phyloP scores from a whole-genome alignment of 1,140 invertebrate species.

The Orchestia grillus region DNA sequence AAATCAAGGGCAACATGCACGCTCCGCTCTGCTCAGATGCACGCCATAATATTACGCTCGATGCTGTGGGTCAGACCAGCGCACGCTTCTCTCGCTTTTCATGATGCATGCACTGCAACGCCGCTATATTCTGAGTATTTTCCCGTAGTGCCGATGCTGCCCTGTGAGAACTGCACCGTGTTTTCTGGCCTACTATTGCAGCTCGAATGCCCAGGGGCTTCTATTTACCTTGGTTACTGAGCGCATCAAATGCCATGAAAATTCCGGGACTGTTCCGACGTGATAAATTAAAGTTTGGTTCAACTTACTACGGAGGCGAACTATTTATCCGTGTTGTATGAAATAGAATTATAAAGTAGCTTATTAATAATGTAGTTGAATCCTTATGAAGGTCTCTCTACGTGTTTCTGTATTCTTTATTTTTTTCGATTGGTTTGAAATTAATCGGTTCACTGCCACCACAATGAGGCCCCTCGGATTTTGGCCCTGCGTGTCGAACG shows the following conservation, averaged over 20 bases:
- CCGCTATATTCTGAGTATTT: not conserved
- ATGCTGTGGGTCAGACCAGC: not conserved
- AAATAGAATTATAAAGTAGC: not conserved
- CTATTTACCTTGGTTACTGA: not conserved
- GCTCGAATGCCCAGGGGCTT: not conserved
- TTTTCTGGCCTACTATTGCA: not conserved
- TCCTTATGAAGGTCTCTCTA: too few relatives aligned
- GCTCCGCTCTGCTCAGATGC: not conserved
- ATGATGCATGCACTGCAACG: not conserved
- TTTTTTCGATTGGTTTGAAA: too few relatives aligned
- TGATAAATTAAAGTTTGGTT: not conserved
- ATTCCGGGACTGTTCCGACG: not conserved
- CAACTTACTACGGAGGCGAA: not conserved
- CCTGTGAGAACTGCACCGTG: not conserved
- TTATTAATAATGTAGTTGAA: too few relatives aligned
- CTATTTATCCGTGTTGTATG: not conserved
- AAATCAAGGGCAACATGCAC: slow-evolving; percentile 48
- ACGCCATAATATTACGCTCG: not conserved
- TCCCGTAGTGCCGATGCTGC: not conserved
- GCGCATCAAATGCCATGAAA: not conserved
- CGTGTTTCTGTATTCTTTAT: too few relatives aligned
- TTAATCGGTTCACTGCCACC: too few relatives aligned
- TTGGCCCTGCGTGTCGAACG: too few relatives aligned
- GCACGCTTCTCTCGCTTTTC: not conserved
- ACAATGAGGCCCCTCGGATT: too few relatives aligned